phyloP scores from a whole-genome alignment of 2,888 invertebrate genomes.

The Macrostomum cliftonense region DNA sequence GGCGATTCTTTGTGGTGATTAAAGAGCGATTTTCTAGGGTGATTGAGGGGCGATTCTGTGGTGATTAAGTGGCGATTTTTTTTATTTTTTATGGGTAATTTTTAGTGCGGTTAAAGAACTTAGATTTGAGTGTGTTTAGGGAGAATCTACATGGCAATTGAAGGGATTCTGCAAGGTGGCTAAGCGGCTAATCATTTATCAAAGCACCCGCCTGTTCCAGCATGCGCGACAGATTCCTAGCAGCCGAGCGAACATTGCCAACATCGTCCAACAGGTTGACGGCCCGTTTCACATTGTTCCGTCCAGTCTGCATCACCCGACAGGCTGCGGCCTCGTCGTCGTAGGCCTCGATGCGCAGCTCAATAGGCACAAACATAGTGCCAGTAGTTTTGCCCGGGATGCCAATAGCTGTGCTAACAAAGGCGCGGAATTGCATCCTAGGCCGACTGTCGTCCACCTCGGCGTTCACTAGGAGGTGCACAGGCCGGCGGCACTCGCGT shows the following conservation, averaged over 20 bases:
- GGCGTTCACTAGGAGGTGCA: conserved; percentile 86
- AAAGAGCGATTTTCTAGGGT: too few species aligned
- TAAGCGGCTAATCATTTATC: too few species aligned
- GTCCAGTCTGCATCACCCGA: conserved; percentile 65
- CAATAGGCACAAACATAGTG: conserved; percentile 65
- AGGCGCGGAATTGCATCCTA: conserved; percentile 80
- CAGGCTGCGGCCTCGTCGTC: conserved; percentile 61
- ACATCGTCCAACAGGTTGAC: conserved; percentile 42
- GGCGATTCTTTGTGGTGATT: too few species aligned
- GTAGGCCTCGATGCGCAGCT: conserved; percentile 67
- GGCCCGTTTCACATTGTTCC: conserved; percentile 45
- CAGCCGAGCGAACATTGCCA: conserved; percentile 67
- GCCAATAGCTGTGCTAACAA: conserved; percentile 73
- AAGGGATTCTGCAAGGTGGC: too few species aligned
- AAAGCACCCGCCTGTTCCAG: conserved; percentile 49
- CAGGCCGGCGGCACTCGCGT: conserved; percentile 67
- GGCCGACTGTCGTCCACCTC: conserved; percentile 52
- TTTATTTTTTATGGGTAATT: too few species aligned
- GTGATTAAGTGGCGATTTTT: too few species aligned
- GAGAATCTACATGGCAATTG: too few species aligned
- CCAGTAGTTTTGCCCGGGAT: conserved; percentile 80
- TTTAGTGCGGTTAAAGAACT: too few species aligned
- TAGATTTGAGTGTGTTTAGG: too few species aligned
- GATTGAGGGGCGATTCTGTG: too few species aligned
- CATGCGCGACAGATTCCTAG: conserved; percentile 54